Evolutionary conservation across 2,113 vertebrate species (phyloP).

Genomic region (Cygnus atratus): DNA sequence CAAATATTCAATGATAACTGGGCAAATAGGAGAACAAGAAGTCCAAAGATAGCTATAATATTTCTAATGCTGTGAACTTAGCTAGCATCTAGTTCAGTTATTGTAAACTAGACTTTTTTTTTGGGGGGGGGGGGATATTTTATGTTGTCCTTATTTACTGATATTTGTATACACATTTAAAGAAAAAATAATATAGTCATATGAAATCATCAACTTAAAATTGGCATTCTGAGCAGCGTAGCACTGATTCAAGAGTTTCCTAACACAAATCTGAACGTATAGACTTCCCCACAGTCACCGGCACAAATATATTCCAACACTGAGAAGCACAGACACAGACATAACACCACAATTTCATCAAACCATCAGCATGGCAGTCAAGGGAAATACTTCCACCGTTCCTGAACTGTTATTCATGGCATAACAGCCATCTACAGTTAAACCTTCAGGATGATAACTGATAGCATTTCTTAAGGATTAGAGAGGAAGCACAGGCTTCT

Average conservation of each 20-base stretch:
- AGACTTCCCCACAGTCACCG: background rate
- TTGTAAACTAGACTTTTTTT: background rate
- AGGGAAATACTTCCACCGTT: background rate
- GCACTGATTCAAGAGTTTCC: background rate
- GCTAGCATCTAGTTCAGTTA: background rate
- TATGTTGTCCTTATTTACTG: background rate
- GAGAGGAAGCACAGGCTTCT: background rate
- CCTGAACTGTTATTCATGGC: background rate
- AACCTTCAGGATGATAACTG: background rate
- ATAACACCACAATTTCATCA: rapidly evolving
- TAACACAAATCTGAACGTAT: background rate
- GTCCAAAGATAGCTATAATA: background rate
- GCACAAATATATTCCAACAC: background rate
- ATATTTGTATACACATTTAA: background rate
- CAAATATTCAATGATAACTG: background rate
- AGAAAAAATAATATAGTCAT: background rate
- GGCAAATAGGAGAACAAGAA: background rate
- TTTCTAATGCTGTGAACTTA: background rate
- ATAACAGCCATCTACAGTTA: background rate
- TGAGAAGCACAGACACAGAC: rapidly evolving
- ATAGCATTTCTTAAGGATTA: background rate
- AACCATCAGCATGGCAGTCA: background rate
- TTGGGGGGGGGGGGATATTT: background rate
- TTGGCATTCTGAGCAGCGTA: rapidly evolving
- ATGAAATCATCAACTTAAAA: background rate